These are phyloP conservation scores for Melanotaenia maccullochi DNA, from an alignment of 2,797 vertebrate genomes.

Conservation along the genomic window DNA sequence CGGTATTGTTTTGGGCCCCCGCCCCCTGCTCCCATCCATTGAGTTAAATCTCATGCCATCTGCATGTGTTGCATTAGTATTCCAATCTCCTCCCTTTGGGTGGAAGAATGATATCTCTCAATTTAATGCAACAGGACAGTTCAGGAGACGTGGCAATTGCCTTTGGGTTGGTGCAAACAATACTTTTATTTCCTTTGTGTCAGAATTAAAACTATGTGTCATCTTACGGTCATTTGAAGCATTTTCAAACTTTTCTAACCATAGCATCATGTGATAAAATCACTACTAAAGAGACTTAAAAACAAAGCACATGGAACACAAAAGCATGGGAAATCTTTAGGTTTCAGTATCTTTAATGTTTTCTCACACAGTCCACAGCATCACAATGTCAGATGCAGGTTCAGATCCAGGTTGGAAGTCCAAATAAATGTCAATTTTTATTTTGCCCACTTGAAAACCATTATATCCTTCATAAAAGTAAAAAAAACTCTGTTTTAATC, in stretches of 20 bases:
- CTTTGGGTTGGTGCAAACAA: slow-evolving; percentile 14
- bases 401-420: no score
- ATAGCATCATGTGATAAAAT: not conserved
- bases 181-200: not conserved
- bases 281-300: not conserved
- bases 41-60: slow-evolving; percentile 49
- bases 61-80: slow-evolving; percentile 53
- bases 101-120: slow-evolving; percentile 31
- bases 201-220: not conserved
- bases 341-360: no score
- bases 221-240: not conserved
- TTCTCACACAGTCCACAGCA: not conserved
- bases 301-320: not conserved
- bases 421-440: no score
- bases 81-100: slow-evolving; percentile 46
- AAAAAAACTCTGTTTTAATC: not conserved
- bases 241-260: not conserved
- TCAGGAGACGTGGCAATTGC: slow-evolving; percentile 55
- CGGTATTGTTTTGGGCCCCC: slow-evolving; percentile 41
- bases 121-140: slow-evolving; percentile 47
- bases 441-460: not conserved
- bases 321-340: not conserved
- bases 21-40: slow-evolving; percentile 8
- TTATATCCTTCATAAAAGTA: not conserved
- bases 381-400: not conserved